Percentiles rank a stretch among this genome's conserved stretches.
Conservation (phyloP, 2,797 vertebrate species). For the Podarcis lilfordi region DNA sequence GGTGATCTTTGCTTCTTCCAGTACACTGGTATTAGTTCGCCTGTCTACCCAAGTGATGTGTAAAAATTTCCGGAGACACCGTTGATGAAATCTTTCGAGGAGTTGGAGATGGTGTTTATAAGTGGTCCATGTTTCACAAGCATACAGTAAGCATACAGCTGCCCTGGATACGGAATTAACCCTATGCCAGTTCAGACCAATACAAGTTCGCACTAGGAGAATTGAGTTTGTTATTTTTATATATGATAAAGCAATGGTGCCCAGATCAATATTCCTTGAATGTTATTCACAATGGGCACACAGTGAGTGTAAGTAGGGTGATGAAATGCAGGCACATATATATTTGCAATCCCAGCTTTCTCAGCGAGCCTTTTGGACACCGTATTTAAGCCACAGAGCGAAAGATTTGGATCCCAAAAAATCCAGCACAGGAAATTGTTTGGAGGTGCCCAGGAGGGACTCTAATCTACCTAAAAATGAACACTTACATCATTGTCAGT, state of each 20-base stretch:
- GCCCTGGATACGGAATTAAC: too few species aligned
- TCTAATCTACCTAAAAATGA: conserved; percentile 62
- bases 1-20: too few species aligned
- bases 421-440: conserved; percentile 62
- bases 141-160: too few species aligned
- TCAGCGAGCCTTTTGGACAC: conserved; percentile 46
- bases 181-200: too few species aligned
- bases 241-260: background rate
- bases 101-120: too few species aligned
- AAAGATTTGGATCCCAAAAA: conserved; percentile 37
- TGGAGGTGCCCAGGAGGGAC: conserved; percentile 39
- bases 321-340: conserved; percentile 41
- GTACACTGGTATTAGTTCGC: too few species aligned
- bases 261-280: conserved; percentile 20
- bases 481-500: conserved; percentile 64
- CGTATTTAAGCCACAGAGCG: background rate
- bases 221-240: background rate
- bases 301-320: background rate
- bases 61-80: too few species aligned
- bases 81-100: too few species aligned
- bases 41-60: too few species aligned
- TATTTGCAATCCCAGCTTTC: conserved; percentile 55
- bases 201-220: background rate
- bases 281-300: background rate
- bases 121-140: too few species aligned